Percentiles rank a stretch among this genome's conserved stretches.
phyloP scores from a whole-genome alignment of 2,797 vertebrate species.

The Sebastes hopkinsi region DNA sequence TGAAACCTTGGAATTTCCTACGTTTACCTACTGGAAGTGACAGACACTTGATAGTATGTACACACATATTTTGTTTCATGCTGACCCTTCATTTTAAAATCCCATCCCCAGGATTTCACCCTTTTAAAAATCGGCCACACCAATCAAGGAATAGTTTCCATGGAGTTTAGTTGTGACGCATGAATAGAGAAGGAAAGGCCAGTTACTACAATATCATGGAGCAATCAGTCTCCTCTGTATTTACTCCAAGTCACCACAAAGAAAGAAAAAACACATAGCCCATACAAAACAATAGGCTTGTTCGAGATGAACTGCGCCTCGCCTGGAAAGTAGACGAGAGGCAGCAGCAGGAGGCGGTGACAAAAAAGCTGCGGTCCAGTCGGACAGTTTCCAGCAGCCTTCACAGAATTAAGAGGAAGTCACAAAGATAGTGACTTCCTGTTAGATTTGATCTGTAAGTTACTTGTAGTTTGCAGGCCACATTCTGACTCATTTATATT shows the following conservation, averaged over 20 bases:
- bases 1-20: background rate
- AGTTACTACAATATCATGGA: background rate
- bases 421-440: too few relatives aligned
- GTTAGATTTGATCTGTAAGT: too few relatives aligned
- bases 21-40: background rate
- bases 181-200: background rate
- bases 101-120: background rate
- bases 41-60: background rate
- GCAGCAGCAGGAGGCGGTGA: too few relatives aligned
- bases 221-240: background rate
- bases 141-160: background rate
- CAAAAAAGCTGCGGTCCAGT: too few relatives aligned
- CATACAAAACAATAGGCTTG: background rate
- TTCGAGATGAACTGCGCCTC: too few relatives aligned
- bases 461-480: too few relatives aligned
- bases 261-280: background rate
- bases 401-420: too few relatives aligned
- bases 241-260: background rate
- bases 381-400: too few relatives aligned
- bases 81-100: too few relatives aligned
- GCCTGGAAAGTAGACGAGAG: too few relatives aligned
- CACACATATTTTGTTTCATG: background rate
- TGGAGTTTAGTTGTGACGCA: background rate
- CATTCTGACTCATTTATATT: too few relatives aligned
- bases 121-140: background rate